A percentile compares a stretch with the other conserved stretches of the same genome.
Conservation (phyloP, 2,113 vertebrate species). For the Neotoma lepida region DNA sequence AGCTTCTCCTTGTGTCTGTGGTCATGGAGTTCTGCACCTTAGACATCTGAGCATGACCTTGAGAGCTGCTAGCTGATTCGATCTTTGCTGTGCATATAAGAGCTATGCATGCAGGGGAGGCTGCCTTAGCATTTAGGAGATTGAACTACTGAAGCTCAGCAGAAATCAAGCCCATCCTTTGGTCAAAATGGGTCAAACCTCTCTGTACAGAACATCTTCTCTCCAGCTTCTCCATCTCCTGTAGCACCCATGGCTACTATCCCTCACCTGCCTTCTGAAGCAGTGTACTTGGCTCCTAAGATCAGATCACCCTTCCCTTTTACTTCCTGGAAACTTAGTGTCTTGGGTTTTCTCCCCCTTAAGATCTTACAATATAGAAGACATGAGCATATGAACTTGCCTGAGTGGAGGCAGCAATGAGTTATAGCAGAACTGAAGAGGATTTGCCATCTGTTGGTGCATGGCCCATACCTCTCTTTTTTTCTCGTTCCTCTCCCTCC, state of each 20-base stretch:
- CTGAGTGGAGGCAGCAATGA: neutral
- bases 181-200: neutral
- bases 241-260: neutral
- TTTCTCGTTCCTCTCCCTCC: neutral
- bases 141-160: neutral
- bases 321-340: neutral
- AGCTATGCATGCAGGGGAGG: neutral
- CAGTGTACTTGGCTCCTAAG: neutral
- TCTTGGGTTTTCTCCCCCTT: neutral
- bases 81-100: accelerated
- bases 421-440: neutral
- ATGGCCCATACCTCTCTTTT: neutral
- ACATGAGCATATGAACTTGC: neutral
- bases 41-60: neutral
- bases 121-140: neutral
- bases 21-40: neutral
- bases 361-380: neutral
- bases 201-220: neutral
- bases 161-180: neutral
- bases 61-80: neutral
- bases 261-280: neutral
- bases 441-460: neutral
- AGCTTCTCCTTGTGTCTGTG: neutral
- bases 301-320: neutral
- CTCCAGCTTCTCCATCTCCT: neutral